Base-by-base conservation (phyloP, 35 echinoderm and acorn worm genomes). In the Ophioderma brevispina region DNA sequence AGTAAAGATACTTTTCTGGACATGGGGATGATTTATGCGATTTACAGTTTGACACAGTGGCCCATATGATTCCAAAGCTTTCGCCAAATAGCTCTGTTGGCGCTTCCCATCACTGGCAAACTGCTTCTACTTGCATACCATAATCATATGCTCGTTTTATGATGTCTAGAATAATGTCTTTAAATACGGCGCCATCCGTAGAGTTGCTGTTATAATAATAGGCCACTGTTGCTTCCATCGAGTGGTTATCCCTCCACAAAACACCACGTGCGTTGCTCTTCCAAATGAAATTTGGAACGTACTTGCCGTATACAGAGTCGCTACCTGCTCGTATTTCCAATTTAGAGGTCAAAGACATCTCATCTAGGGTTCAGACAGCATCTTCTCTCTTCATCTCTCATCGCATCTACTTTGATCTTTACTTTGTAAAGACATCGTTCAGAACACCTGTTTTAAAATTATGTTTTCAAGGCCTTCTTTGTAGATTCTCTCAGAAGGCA, bases 41-140 rank as follows among this genome's bases (percentile, higher is more conserved):
- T n/a, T 79, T 0, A 81, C 78, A 33, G 41, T 50, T 30, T 28
- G 28, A 37, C 77, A 89, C 50, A 52, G 46, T 8, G 34, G 19
- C 39, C 41, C 82, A 89, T 59, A 17, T 30, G 33, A 40, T 38
- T 34, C 78, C 87, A 91, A 84, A 91, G 33, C 38, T 77, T 77
- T 37, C 80, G 25, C 89, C 89, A 91, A 80, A 91, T 91, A 55
- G 89, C 79, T 75, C 89, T 81, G 38, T 91, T 91, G 23, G 64
- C 23, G 84, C 89, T 91, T 5, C 89, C 89, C 81, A 91, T 91
- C 80, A 91, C 89, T 91, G 19, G 89, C 82, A 21, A 21, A 91
- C 39, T 46, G 89, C 59, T 17, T 40, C 5, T 25, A 91, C 81
- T 38, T 84, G 81, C 0, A 91, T 30, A 0, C 89, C 89, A 91